Conservation (phyloP, 1,140 invertebrate genomes). For the Lepidurus packardi region DNA sequence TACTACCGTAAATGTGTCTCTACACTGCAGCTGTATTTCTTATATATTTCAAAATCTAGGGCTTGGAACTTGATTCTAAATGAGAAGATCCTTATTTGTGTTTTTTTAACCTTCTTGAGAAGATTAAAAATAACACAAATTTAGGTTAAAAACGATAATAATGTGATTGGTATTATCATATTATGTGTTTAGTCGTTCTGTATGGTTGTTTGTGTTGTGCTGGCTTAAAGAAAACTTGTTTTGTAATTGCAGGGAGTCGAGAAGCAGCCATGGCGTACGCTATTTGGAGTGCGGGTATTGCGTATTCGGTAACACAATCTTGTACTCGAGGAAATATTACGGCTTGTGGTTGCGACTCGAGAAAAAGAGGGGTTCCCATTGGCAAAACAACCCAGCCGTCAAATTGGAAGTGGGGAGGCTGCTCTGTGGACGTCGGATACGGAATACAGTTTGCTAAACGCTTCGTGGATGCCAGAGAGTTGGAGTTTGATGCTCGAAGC, state of each 20-base stretch:
- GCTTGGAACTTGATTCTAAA: no score
- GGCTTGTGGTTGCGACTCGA: constrained; percentile 73
- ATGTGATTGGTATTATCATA: no score
- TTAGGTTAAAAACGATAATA: no score
- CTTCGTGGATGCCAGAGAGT: constrained; percentile 76
- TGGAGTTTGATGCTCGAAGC: constrained; percentile 74
- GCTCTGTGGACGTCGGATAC: constrained; percentile 70
- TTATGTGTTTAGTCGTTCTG: no score
- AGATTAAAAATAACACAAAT: no score
- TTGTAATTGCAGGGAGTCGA: constrained; percentile 60
- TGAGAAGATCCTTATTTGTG: no score
- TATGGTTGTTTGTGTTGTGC: neutral
- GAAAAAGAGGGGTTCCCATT: constrained; percentile 37
- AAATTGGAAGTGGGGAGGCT: constrained; percentile 81
- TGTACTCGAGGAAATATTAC: constrained; percentile 83
- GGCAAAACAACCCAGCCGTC: constrained; percentile 34
- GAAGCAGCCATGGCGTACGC: constrained; percentile 90
- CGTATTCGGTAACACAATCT: constrained; percentile 80
- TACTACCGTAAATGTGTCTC: no score
- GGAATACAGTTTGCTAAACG: constrained; percentile 69
- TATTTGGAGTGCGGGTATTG: constrained; percentile 81
- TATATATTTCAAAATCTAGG: no score
- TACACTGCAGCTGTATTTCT: no score
- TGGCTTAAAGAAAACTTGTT: neutral
- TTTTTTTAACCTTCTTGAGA: no score